phyloP scores from a whole-genome alignment of 1,140 invertebrate genomes.

The Contarinia nasturtii region DNA sequence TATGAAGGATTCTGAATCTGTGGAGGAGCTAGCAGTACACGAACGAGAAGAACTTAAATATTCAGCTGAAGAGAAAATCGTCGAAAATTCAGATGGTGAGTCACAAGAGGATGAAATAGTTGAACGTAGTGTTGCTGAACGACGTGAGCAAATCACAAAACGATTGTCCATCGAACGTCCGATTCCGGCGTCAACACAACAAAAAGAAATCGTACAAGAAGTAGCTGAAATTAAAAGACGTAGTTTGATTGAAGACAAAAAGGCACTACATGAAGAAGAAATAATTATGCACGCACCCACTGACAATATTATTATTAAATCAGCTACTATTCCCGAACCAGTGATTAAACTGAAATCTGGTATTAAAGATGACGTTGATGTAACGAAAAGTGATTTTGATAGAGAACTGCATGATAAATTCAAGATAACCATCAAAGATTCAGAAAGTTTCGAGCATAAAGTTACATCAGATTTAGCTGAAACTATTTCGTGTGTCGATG shows the following conservation, averaged over 20 bases:
- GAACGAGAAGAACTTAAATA: constrained; percentile 48
- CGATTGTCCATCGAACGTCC: constrained; percentile 39
- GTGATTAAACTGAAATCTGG: constrained; percentile 24
- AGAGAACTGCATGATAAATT: constrained; percentile 22
- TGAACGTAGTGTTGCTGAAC: constrained; percentile 43
- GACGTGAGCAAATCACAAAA: constrained; percentile 47
- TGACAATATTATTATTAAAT: constrained; percentile 23
- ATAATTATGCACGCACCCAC: constrained; percentile 23
- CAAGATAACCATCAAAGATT: constrained; percentile 17
- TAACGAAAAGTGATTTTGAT: constrained; percentile 22
- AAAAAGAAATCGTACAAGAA: constrained; percentile 44
- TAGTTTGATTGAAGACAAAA: constrained; percentile 35
- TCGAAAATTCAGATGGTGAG: constrained; percentile 31
- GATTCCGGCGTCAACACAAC: constrained; percentile 42
- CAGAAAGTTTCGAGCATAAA: constrained; percentile 13
- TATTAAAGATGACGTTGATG: constrained; percentile 16
- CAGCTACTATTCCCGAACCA: constrained; percentile 18
- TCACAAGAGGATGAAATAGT: constrained; percentile 40
- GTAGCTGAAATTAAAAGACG: constrained; percentile 48
- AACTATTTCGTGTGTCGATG: not conserved
- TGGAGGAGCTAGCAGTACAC: constrained; percentile 32
- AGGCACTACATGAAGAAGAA: constrained; percentile 32
- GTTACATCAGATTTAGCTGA: not conserved
- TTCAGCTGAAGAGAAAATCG: constrained; percentile 48
- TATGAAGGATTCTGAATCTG: constrained; percentile 47